These are phyloP conservation scores for Tachypleus tridentatus DNA, from an alignment of 1,140 invertebrate species.

Conservation along the genomic window DNA sequence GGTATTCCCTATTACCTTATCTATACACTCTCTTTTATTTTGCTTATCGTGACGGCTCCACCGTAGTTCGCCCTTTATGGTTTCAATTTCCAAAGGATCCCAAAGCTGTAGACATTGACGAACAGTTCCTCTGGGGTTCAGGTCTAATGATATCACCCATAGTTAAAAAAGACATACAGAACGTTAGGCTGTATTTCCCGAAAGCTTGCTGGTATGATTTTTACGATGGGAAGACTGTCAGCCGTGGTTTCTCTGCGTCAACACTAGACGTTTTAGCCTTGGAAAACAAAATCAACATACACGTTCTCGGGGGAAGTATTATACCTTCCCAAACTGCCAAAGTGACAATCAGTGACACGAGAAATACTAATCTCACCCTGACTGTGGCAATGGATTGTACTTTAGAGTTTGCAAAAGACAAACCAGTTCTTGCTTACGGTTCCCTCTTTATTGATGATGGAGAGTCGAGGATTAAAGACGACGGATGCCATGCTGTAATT, in stretches of 20 bases:
- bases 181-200: constrained; percentile 52
- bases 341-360: no score
- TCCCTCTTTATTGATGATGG: no score
- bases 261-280: neutral
- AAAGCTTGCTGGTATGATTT: constrained; percentile 58
- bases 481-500: no score
- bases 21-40: constrained; percentile 40
- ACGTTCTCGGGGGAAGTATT: neutral
- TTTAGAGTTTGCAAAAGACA: no score
- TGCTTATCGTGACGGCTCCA: constrained; percentile 26
- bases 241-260: constrained; percentile 23
- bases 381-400: no score
- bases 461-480: no score
- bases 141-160: constrained; percentile 26
- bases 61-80: constrained; percentile 53
- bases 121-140: constrained; percentile 67
- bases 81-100: constrained; percentile 56
- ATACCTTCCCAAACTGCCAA: neutral
- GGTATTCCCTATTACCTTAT: constrained; percentile 65
- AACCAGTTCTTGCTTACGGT: no score
- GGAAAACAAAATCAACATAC: neutral
- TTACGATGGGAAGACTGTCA: constrained; percentile 37
- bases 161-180: constrained; percentile 18
- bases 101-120: constrained; percentile 54
- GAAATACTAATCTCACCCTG: no score